phyloP scores from a whole-genome alignment of 2,113 vertebrate species.

The Symphodus melops region DNA sequence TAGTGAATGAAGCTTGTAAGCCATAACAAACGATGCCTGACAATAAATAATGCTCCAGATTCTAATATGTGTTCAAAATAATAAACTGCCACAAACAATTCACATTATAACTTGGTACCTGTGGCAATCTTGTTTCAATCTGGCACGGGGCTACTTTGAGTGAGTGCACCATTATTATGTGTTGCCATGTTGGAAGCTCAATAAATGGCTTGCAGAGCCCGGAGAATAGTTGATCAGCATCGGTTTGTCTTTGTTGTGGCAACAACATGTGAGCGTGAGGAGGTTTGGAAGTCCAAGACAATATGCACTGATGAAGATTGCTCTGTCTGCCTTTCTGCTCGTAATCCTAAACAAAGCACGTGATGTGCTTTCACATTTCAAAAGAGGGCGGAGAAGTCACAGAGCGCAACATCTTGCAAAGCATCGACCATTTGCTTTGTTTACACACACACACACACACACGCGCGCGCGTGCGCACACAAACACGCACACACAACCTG shows the following conservation, averaged over 20 bases:
- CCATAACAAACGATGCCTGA: no score
- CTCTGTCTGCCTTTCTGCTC: conserved; percentile 17
- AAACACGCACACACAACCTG: conserved; percentile 34
- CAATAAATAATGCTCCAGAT: no score
- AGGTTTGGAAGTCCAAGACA: conserved; percentile 13
- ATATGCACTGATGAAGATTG: neutral
- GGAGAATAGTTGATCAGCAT: neutral
- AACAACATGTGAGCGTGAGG: neutral
- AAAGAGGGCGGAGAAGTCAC: conserved; percentile 31
- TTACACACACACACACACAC: conserved; percentile 32
- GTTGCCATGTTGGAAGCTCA: no score
- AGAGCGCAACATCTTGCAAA: conserved; percentile 49
- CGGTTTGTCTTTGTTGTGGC: neutral
- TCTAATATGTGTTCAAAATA: no score
- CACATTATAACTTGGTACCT: no score
- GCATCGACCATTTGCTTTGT: conserved; percentile 47
- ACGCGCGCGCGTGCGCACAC: conserved; percentile 43
- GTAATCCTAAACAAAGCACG: conserved; percentile 25
- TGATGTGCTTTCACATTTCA: conserved; percentile 30
- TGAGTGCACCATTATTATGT: no score
- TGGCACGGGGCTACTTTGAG: no score
- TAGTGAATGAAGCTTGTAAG: no score
- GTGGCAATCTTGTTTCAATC: neutral
- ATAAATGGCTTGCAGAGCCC: neutral
- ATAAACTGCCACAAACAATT: no score